phyloP scores from a whole-genome alignment of 2,113 vertebrate species.

The Condylura cristata region DNA sequence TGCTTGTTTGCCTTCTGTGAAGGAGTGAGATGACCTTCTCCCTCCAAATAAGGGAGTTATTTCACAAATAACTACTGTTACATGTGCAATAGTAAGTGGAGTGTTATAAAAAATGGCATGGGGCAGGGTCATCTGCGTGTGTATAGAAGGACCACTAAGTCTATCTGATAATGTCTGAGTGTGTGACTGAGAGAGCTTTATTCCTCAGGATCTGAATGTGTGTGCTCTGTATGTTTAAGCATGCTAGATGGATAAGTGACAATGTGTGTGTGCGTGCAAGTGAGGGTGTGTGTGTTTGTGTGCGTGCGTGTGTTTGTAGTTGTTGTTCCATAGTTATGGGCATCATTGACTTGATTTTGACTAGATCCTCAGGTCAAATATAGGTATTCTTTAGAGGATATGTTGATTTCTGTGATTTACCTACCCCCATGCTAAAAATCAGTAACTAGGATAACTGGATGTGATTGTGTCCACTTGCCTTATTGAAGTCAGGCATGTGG shows the following conservation, averaged over 20 bases:
- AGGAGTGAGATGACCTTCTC: constrained; percentile 44
- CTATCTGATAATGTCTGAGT: neutral
- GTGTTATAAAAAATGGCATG: neutral
- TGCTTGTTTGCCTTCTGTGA: constrained; percentile 5
- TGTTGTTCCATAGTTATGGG: neutral
- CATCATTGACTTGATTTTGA: constrained; percentile 12
- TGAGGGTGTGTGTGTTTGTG: too few relatives aligned
- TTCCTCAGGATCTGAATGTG: neutral
- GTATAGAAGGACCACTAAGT: neutral
- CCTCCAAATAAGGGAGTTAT: neutral
- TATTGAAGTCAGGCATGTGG: neutral
- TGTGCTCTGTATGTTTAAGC: neutral
- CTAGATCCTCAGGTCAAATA: neutral
- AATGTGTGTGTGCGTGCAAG: too few relatives aligned
- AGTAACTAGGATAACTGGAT: neutral
- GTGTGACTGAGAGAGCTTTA: neutral
- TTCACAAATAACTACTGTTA: neutral
- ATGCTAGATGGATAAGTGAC: neutral
- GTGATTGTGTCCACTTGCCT: neutral
- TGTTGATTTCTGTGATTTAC: neutral
- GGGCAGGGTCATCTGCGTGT: neutral
- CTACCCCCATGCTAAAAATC: constrained; percentile 22
- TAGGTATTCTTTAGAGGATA: neutral
- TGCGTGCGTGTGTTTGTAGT: neutral
- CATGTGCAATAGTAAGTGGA: neutral